These are phyloP conservation scores for Avahi laniger DNA, from an alignment of 2,797 vertebrate genomes.

Conservation along the genomic window DNA sequence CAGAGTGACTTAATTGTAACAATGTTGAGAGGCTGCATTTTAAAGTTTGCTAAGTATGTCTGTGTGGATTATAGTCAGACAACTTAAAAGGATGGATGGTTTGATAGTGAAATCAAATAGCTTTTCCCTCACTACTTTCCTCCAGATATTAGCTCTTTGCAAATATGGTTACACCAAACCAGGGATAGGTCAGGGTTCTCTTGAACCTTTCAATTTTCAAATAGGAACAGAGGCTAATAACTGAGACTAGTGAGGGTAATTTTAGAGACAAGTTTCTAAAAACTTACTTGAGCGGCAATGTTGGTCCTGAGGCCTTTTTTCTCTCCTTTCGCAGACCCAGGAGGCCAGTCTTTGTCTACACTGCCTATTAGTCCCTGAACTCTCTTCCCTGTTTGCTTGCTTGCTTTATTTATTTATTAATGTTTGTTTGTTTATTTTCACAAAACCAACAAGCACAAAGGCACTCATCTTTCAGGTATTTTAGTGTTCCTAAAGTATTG, in stretches of 20 bases:
- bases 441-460: not conserved
- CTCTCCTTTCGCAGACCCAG: not conserved
- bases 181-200: slow-evolving; percentile 11
- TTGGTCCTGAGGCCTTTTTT: not conserved
- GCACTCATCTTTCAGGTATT: not conserved
- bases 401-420: not conserved
- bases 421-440: not conserved
- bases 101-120: slow-evolving; percentile 81
- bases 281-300: not conserved
- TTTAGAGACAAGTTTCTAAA: slow-evolving; percentile 41
- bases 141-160: slow-evolving; percentile 60
- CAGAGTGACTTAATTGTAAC: slow-evolving; percentile 92
- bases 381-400: not conserved
- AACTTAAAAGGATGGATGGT: slow-evolving; percentile 82
- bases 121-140: slow-evolving; percentile 50
- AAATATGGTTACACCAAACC: slow-evolving; percentile 36
- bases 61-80: slow-evolving; percentile 82
- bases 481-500: slow-evolving; percentile 25
- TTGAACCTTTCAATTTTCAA: slow-evolving; percentile 48
- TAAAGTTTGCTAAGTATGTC: slow-evolving; percentile 89
- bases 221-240: slow-evolving; percentile 1
- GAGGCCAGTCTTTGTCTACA: not conserved
- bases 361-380: not conserved
- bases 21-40: slow-evolving; percentile 88
- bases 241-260: not conserved